phyloP scores from a whole-genome alignment of 2,888 invertebrate genomes.

The Agapostemon virescens region DNA sequence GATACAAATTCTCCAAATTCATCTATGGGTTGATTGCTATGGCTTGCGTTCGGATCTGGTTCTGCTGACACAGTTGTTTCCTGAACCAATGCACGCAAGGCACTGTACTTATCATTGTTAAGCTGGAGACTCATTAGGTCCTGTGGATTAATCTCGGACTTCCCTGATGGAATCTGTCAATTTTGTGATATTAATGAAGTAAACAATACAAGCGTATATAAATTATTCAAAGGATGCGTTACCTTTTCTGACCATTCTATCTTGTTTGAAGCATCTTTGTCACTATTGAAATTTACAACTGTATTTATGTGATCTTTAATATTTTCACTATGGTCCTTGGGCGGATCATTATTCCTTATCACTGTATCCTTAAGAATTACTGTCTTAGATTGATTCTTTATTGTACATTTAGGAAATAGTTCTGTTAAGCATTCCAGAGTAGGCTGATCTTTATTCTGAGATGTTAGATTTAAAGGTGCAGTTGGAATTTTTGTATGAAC shows the following conservation, averaged over 20 bases:
- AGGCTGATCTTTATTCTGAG: constrained; percentile 55
- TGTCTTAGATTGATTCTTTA: constrained; percentile 77
- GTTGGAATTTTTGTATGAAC: constrained; percentile 31
- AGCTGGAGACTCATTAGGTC: constrained; percentile 78
- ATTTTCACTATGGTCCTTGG: constrained; percentile 60
- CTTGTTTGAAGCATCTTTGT: constrained; percentile 44
- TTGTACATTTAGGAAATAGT: constrained; percentile 77
- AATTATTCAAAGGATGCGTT: constrained; percentile 6
- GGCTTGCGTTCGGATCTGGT: constrained; percentile 51
- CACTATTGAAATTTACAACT: constrained; percentile 28
- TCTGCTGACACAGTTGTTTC: constrained; percentile 59
- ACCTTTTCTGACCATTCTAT: constrained; percentile 57
- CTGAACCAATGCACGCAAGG: constrained; percentile 79
- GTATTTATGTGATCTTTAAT: constrained; percentile 39
- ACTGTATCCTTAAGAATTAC: constrained; percentile 78
- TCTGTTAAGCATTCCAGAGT: constrained; percentile 53
- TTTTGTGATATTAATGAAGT: constrained; percentile 11
- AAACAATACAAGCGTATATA: not conserved
- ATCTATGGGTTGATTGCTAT: constrained; percentile 70
- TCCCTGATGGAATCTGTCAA: constrained; percentile 57
- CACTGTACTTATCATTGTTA: constrained; percentile 81
- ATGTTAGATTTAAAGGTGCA: constrained; percentile 26
- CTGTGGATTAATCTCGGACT: constrained; percentile 58
- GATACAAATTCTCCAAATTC: constrained; percentile 81
- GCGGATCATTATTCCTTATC: constrained; percentile 74